A percentile compares a stretch with the other conserved stretches of the same genome.
Conservation (phyloP, 2,113 vertebrate genomes). For the Caracal caracal region DNA sequence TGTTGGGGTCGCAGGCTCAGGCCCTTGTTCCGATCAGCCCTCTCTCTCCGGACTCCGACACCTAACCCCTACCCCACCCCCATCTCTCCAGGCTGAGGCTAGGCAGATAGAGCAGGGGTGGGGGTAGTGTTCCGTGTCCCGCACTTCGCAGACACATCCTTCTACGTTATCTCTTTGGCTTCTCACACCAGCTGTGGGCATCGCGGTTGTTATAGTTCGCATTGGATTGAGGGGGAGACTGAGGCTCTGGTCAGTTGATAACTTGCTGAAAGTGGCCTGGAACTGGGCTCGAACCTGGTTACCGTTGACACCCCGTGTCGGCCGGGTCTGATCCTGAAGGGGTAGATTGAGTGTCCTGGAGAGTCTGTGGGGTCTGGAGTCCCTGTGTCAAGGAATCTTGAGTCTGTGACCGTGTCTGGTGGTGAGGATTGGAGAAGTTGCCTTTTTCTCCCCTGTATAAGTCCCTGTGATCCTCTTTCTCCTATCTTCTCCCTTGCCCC, state of each 20-base stretch:
- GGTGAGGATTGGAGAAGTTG: not conserved
- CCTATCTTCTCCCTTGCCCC: not conserved
- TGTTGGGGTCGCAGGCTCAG: slow-evolving; percentile 24
- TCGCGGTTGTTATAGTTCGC: slow-evolving; percentile 33
- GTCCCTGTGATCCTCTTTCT: not conserved
- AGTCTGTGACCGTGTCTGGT: not conserved
- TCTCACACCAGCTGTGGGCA: not conserved
- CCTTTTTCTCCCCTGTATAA: not conserved
- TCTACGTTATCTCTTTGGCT: not conserved
- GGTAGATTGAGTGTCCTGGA: not conserved
- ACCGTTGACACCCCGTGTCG: not conserved
- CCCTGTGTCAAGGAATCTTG: slow-evolving; percentile 5
- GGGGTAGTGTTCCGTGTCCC: not conserved
- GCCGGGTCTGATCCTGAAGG: not conserved
- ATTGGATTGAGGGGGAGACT: slow-evolving; percentile 61
- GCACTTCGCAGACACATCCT: not conserved
- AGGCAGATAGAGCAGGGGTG: not conserved
- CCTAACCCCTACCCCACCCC: not conserved
- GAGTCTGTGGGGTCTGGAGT: not conserved
- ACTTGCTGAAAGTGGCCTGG: slow-evolving; percentile 2
- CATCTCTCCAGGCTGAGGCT: not conserved
- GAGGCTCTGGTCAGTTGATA: slow-evolving; percentile 33
- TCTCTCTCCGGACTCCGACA: not conserved
- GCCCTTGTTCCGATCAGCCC: slow-evolving; percentile 18
- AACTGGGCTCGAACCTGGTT: not conserved